Evolutionary conservation across 2,113 vertebrate species (phyloP).

Genomic region (Muntiacus reevesi): DNA sequence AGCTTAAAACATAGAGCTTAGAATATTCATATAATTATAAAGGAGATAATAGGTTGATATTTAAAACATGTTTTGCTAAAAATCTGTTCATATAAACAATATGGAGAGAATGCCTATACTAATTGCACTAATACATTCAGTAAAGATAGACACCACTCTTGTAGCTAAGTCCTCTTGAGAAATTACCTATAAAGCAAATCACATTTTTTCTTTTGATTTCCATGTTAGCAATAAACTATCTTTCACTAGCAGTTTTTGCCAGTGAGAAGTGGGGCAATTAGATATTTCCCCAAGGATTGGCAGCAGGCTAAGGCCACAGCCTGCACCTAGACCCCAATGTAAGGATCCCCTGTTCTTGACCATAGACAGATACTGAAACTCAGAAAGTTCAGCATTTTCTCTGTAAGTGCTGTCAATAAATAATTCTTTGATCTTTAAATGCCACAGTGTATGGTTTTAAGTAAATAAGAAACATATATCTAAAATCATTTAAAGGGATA

Average conservation of each 20-base stretch:
- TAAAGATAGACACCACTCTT: neutral
- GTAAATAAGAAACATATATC: neutral
- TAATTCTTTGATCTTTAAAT: conserved; percentile 21
- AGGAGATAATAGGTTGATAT: neutral
- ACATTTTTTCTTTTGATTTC: conserved; percentile 13
- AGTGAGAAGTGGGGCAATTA: neutral
- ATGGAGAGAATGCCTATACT: neutral
- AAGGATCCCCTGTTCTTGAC: neutral
- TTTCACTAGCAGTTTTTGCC: neutral
- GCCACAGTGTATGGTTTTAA: neutral
- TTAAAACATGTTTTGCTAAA: neutral
- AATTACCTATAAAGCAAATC: neutral
- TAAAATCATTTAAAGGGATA: neutral
- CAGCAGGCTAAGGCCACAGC: neutral
- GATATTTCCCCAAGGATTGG: fast-evolving
- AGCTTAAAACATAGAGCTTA: neutral
- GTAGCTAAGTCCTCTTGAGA: neutral
- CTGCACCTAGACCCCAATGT: too few relatives aligned
- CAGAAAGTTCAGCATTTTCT: neutral
- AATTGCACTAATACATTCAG: neutral
- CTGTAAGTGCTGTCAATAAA: neutral
- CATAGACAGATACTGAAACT: neutral
- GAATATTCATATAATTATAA: neutral
- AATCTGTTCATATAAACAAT: neutral
- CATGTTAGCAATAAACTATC: neutral